These are phyloP conservation scores for Artibeus lituratus DNA, from an alignment of 2,797 vertebrate genomes.

Conservation along the genomic window DNA sequence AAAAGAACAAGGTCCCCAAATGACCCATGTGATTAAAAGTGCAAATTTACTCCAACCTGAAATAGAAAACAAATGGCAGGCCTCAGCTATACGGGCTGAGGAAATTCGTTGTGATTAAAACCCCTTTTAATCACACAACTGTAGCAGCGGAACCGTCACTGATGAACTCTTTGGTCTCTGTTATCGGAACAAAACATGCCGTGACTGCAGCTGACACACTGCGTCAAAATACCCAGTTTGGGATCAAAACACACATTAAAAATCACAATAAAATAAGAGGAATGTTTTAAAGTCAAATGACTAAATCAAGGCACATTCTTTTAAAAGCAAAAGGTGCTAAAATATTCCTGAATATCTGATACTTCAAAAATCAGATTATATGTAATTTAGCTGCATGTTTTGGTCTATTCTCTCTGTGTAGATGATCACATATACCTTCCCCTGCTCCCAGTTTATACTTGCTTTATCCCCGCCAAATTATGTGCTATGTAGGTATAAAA, in stretches of 20 bases:
- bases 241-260: slow-evolving; percentile 60
- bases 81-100: slow-evolving; percentile 54
- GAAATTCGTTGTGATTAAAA: slow-evolving; percentile 63
- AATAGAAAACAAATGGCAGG: slow-evolving; percentile 69
- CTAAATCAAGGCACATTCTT: slow-evolving; percentile 55
- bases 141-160: slow-evolving; percentile 73
- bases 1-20: slow-evolving; percentile 70
- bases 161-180: slow-evolving; percentile 78
- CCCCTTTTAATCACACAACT: background rate
- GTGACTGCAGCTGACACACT: slow-evolving; percentile 30
- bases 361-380: slow-evolving; percentile 48
- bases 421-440: background rate
- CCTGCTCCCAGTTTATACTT: background rate
- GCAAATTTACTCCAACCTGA: slow-evolving; percentile 77
- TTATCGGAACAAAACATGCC: slow-evolving; percentile 64
- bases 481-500: background rate
- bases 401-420: background rate
- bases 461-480: background rate
- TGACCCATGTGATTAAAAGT: slow-evolving; percentile 76
- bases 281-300: slow-evolving; percentile 72
- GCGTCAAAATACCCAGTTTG: background rate
- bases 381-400: background rate
- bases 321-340: background rate
- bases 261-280: slow-evolving; percentile 59
- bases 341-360: slow-evolving; percentile 59